Conservation (phyloP, 2,888 invertebrate species). For the Argyresthia albistria region DNA sequence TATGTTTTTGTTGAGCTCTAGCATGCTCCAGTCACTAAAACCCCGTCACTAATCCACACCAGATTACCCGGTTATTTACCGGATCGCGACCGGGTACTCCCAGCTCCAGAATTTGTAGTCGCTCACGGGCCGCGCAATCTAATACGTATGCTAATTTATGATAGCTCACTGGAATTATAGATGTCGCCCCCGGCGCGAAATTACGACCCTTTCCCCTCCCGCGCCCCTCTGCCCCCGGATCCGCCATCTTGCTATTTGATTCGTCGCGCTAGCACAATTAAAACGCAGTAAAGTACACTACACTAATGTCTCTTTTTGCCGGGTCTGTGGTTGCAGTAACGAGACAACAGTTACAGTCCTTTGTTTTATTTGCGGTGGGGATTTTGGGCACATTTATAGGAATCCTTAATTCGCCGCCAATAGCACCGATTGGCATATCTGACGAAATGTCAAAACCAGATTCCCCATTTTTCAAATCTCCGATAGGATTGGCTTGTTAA, state of each 20-base stretch:
- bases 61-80: constrained; percentile 23
- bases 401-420: neutral
- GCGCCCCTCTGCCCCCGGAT: constrained; percentile 19
- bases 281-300: constrained; percentile 23
- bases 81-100: constrained; percentile 13
- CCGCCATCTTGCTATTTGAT: constrained; percentile 58
- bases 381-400: neutral
- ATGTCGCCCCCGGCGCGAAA: constrained; percentile 57
- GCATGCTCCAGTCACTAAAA: too few relatives aligned
- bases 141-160: constrained; percentile 70
- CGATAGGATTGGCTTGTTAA: too few relatives aligned
- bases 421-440: too few relatives aligned
- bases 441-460: too few relatives aligned
- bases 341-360: constrained; percentile 1
- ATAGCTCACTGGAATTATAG: constrained; percentile 62
- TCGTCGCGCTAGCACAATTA: constrained; percentile 34
- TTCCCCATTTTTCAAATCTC: too few relatives aligned
- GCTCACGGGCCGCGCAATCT: constrained; percentile 38
- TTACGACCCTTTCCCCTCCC: constrained; percentile 34
- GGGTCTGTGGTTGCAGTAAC: constrained; percentile 10
- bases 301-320: constrained; percentile 28
- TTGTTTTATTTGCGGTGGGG: constrained; percentile 2
- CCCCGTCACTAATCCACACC: too few relatives aligned
- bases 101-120: constrained; percentile 41
- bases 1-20: too few relatives aligned